Evolutionary conservation across 2,113 vertebrate species (phyloP).

Genomic region (Prionailurus bengalensis): DNA sequence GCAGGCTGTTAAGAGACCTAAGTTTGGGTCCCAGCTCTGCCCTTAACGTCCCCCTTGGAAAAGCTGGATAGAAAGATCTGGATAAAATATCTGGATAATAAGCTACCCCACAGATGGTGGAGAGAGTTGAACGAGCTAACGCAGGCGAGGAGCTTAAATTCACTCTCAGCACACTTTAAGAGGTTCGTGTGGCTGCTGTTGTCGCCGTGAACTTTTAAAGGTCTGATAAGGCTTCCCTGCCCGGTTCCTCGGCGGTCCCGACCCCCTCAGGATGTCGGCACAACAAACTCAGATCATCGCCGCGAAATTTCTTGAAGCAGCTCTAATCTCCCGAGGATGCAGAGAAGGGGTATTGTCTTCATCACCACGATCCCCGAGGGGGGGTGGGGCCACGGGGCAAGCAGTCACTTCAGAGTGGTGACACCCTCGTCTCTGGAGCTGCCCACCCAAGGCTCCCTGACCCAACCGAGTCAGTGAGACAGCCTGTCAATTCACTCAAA

Average conservation of each 20-base stretch:
- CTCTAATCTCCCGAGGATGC: constrained; percentile 15
- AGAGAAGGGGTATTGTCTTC: neutral
- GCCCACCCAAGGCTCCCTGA: neutral
- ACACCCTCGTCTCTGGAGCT: neutral
- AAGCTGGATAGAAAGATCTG: neutral
- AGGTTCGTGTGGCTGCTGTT: neutral
- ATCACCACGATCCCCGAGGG: neutral
- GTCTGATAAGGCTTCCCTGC: neutral
- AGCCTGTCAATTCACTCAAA: constrained; percentile 71
- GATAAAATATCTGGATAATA: neutral
- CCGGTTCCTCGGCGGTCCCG: neutral
- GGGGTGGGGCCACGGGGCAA: neutral
- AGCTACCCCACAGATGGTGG: neutral
- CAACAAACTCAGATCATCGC: constrained; percentile 11
- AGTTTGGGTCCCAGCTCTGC: neutral
- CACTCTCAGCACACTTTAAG: neutral
- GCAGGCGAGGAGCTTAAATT: neutral
- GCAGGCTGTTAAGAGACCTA: neutral
- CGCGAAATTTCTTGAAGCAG: neutral
- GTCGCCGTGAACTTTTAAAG: neutral
- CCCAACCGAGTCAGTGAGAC: neutral
- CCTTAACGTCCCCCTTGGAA: neutral
- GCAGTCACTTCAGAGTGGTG: neutral
- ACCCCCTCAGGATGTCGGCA: neutral
- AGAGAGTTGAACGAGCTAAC: neutral